Conservation (phyloP, 64 coral and sea anemone genomes). For the Montipora sp. region DNA sequence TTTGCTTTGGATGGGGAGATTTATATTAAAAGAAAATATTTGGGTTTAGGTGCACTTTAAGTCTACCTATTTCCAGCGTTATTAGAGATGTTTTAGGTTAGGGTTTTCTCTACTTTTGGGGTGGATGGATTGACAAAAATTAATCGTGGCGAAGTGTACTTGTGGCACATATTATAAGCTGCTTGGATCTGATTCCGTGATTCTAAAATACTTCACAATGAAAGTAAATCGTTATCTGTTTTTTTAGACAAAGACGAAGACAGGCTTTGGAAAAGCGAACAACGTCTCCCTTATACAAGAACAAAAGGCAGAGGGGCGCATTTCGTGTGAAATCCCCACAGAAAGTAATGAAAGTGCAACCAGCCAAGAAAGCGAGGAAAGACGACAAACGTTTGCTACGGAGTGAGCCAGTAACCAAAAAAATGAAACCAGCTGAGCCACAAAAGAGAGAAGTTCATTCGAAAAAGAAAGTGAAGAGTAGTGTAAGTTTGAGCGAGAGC, state of each 20-base stretch:
- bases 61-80: no score
- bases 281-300: background rate
- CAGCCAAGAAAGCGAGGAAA: slow-evolving; percentile 18
- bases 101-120: no score
- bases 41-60: no score
- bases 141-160: no score
- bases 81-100: no score
- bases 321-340: slow-evolving; percentile 9
- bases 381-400: background rate
- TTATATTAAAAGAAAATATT: no score
- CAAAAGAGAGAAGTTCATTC: background rate
- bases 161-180: no score
- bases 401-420: background rate
- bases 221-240: no score
- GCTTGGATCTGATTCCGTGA: no score
- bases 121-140: no score
- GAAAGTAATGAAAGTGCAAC: slow-evolving; percentile 6
- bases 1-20: no score
- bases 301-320: background rate
- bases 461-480: background rate
- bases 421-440: background rate
- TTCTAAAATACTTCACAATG: no score
- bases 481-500: slow-evolving; percentile 54
- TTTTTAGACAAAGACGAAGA: slow-evolving; percentile 49
- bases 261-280: slow-evolving; percentile 38